A percentile compares a stretch with the other conserved stretches of the same genome.
Evolutionary conservation across 2,888 invertebrate species (phyloP).

Genomic region (Caenorhabditis sp.): DNA sequence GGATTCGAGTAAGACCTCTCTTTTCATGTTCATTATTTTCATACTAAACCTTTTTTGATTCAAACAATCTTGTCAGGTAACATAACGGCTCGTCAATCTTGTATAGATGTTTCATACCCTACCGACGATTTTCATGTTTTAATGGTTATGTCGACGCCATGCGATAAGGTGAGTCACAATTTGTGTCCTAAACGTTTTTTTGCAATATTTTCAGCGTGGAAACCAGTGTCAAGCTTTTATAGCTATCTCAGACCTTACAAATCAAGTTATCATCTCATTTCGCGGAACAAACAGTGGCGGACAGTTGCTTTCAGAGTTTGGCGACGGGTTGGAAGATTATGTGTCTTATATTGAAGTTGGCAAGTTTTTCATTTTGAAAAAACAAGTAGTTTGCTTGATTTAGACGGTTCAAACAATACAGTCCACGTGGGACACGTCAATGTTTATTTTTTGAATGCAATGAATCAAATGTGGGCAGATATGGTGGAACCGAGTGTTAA

Average conservation of each 20-base stretch:
- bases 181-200: background rate
- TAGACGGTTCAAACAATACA: slow-evolving; percentile 60
- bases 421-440: slow-evolving; percentile 64
- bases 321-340: slow-evolving; percentile 66
- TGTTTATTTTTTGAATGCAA: slow-evolving; percentile 67
- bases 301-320: slow-evolving; percentile 65
- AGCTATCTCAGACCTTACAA: slow-evolving; percentile 63
- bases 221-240: slow-evolving; percentile 69
- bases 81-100: slow-evolving; percentile 58
- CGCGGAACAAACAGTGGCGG: slow-evolving; percentile 67
- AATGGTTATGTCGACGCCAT: slow-evolving; percentile 69
- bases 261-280: slow-evolving; percentile 65
- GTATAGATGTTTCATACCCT: slow-evolving; percentile 67
- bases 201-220: slow-evolving; percentile 62
- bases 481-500: slow-evolving; percentile 64
- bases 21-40: background rate
- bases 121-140: slow-evolving; percentile 55
- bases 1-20: slow-evolving; percentile 31
- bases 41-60: too few relatives aligned
- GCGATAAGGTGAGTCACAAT: slow-evolving; percentile 65
- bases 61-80: slow-evolving; percentile 33
- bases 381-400: slow-evolving; percentile 1
- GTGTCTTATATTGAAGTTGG: slow-evolving; percentile 62
- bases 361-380: slow-evolving; percentile 11
- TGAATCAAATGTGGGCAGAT: slow-evolving; percentile 67